Base-by-base conservation (phyloP, 1,140 invertebrate genomes). In the Mya arenaria region DNA sequence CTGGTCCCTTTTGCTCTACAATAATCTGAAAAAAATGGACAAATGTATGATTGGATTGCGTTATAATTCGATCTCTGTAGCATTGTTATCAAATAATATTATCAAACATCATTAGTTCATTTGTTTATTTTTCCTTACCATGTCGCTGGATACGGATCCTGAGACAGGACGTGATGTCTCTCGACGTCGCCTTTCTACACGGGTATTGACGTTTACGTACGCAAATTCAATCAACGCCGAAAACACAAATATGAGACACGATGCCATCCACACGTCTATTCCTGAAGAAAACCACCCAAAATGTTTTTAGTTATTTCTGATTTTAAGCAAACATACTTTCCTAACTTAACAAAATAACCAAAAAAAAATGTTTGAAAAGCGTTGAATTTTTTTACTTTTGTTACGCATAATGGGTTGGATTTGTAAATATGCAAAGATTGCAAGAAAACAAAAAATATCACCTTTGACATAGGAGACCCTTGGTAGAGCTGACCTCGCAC, bases 401-500 rank as follows among this genome's bases (percentile, higher is more conserved):
- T n/a, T n/a, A n/a, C n/a, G n/a, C n/a, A n/a, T n/a, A n/a, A n/a
- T n/a, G n/a, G n/a, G n/a, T n/a, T n/a, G n/a, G n/a, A n/a, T n/a
- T n/a, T n/a, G n/a, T n/a, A n/a, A n/a, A n/a, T n/a, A n/a, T n/a
- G n/a, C n/a, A n/a, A n/a, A n/a, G n/a, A n/a, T n/a, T n/a, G n/a
- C n/a, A n/a, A n/a, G n/a, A n/a, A n/a, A n/a, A n/a, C n/a, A n/a
- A n/a, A n/a, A n/a, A n/a, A n/a, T n/a, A 52, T 52, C 93, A 3
- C 94, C 94, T 88, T 95, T 94, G 4, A 94, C 89, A 73, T 94
- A 94, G 0, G 93, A 93, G 0, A 94, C 94, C 66, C 89, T 86
- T 10, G 91, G 91, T 19, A 92, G 86, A 0, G 72, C 65, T 30
- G 86, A 32, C 25, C 86, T 82, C 28, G 86, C 87, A 25, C 90